Conservation (phyloP, 37 sponge, comb jelly and placozoan genomes). For the Hexactinellida sp. region DNA sequence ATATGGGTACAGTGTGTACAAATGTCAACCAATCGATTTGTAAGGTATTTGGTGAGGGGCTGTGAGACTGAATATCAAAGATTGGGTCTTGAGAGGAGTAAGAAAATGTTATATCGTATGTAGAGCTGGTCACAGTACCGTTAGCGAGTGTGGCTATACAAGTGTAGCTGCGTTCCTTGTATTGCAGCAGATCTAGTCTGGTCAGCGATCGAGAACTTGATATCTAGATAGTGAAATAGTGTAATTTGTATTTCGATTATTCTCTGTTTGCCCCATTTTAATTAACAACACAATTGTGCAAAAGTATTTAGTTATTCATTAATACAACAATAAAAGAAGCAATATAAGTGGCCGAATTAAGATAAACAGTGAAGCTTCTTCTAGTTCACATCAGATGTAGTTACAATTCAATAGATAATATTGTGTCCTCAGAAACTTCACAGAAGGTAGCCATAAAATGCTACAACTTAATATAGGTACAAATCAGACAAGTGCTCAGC, state of each 20-base stretch:
- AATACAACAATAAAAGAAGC: too few relatives aligned
- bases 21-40: not conserved
- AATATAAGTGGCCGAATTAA: too few relatives aligned
- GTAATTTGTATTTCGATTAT: not conserved
- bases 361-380: too few relatives aligned
- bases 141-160: not conserved
- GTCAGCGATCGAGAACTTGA: not conserved
- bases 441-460: too few relatives aligned
- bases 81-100: not conserved
- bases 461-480: too few relatives aligned
- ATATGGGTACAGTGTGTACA: not conserved
- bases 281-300: too few relatives aligned
- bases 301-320: too few relatives aligned
- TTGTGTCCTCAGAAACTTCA: too few relatives aligned
- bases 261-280: too few relatives aligned
- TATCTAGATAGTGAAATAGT: not conserved
- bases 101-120: not conserved
- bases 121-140: not conserved
- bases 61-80: not conserved
- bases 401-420: too few relatives aligned
- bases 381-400: too few relatives aligned
- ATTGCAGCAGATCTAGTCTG: not conserved
- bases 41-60: not conserved
- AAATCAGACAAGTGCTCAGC: too few relatives aligned
- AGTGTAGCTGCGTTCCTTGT: not conserved